Base-by-base conservation (phyloP, 2,888 invertebrate genomes). In the Tuta absoluta region DNA sequence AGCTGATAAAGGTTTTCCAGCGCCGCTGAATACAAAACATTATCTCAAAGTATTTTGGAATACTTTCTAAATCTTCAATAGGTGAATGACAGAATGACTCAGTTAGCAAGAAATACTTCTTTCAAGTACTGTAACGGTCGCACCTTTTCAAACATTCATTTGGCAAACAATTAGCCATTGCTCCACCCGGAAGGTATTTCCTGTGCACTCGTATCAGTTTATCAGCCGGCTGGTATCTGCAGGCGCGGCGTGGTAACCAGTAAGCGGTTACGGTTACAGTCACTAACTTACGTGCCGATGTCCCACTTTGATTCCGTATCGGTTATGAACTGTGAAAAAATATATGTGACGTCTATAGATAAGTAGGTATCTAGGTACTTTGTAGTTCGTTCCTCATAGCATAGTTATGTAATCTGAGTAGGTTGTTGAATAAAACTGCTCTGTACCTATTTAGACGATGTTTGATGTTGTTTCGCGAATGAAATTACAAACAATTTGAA, bases 181-280 rank as follows among this genome's bases (percentile, higher is more conserved):
- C 58, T 38, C 38, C 58, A 38, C 58, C 58, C 58, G 38, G 58
- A 58, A 58, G 58, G 59, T 59, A 41, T 41, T 59, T 59, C 58
- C 58, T 59, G 58, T 59, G 3, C 28, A 28, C 5, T 23, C 59
- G n/a, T 62, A 62, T 62, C 62, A 62, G 61, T 17, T 38, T 62
- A 62, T 62, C 62, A 62, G 38, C 58, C 62, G 49, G 49, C 61
- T 49, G 61, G 49, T 61, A 61, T 61, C 60, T 23, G 60, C 61
- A 33, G 58, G 38, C 37, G 33, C 28, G 48, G 48, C 37, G 33
- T 48, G 48, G 48, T 49, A 11, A 38, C 61, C 61, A 61, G 37
- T 45, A 37, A 60, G 60, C 23, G 56, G 56, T 56, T 53, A 53
- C n/a, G 41, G 24, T 49, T 51, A 51, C 21, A 56, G 56, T 56